Conservation (phyloP, 2,888 invertebrate species). For the Morpho deidamia region DNA sequence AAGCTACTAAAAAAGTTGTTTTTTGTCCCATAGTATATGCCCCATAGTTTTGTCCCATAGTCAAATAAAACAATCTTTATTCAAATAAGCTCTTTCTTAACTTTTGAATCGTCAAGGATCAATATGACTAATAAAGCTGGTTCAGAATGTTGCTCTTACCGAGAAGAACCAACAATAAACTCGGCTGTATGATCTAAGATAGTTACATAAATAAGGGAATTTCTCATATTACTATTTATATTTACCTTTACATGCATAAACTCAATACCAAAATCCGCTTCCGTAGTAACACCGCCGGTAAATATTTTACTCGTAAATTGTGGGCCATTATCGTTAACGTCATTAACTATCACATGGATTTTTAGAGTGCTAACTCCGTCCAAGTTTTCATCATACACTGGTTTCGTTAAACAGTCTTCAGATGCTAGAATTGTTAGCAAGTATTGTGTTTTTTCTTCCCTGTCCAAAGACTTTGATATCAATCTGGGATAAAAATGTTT, state of each 20-base stretch:
- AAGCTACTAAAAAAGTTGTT: too few relatives aligned
- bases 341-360: slow-evolving; percentile 84
- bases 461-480: slow-evolving; percentile 81
- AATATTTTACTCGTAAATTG: slow-evolving; percentile 88
- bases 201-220: too few relatives aligned
- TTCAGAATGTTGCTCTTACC: too few relatives aligned
- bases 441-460: slow-evolving; percentile 84
- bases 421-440: slow-evolving; percentile 87
- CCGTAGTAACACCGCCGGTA: slow-evolving; percentile 96
- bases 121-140: too few relatives aligned
- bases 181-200: too few relatives aligned
- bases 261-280: slow-evolving; percentile 92
- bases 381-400: slow-evolving; percentile 74
- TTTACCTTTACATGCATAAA: slow-evolving; percentile 90
- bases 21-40: too few relatives aligned
- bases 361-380: slow-evolving; percentile 85
- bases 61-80: too few relatives aligned
- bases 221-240: neutral
- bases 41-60: too few relatives aligned
- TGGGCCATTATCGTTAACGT: slow-evolving; percentile 95
- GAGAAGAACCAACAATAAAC: too few relatives aligned
- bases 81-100: too few relatives aligned
- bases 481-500: slow-evolving; percentile 36
- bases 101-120: too few relatives aligned
- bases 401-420: slow-evolving; percentile 85